Conservation (phyloP, 1,140 invertebrate genomes). For the Euborellia annulipes region DNA sequence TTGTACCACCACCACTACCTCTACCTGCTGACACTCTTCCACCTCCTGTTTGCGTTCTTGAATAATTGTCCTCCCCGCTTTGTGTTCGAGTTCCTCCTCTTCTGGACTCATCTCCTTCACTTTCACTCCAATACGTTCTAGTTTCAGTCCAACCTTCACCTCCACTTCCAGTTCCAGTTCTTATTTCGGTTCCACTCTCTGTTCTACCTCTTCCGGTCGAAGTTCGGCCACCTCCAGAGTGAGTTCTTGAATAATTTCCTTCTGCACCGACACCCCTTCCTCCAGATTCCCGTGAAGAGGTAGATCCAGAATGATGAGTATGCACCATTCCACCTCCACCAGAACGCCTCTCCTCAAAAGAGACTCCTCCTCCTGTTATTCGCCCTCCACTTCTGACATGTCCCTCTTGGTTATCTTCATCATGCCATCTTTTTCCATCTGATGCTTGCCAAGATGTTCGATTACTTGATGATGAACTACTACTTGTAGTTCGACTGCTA, state of each 20-base stretch:
- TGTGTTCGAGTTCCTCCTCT: neutral
- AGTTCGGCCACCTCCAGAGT: neutral
- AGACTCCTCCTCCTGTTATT: no score
- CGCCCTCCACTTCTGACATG: no score
- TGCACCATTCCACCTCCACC: no score
- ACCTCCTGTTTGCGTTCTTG: no score
- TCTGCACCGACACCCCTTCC: no score
- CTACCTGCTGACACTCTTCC: neutral
- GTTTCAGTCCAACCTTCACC: neutral
- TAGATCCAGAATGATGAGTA: no score
- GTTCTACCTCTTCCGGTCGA: slow-evolving; percentile 1
- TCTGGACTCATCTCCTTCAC: slow-evolving; percentile 1
- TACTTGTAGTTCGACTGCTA: neutral
- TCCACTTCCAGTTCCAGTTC: neutral
- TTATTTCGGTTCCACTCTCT: neutral
- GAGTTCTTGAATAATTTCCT: no score
- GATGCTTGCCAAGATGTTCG: no score
- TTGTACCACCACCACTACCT: slow-evolving; percentile 1
- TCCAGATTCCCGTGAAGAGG: no score
- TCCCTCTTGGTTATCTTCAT: no score
- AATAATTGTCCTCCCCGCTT: neutral
- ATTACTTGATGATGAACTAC: neutral
- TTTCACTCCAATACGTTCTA: neutral
- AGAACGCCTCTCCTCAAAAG: no score
- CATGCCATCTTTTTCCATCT: no score